These are phyloP conservation scores for Sebastes taczanowskii DNA, from an alignment of 2,797 vertebrate species.

Conservation along the genomic window DNA sequence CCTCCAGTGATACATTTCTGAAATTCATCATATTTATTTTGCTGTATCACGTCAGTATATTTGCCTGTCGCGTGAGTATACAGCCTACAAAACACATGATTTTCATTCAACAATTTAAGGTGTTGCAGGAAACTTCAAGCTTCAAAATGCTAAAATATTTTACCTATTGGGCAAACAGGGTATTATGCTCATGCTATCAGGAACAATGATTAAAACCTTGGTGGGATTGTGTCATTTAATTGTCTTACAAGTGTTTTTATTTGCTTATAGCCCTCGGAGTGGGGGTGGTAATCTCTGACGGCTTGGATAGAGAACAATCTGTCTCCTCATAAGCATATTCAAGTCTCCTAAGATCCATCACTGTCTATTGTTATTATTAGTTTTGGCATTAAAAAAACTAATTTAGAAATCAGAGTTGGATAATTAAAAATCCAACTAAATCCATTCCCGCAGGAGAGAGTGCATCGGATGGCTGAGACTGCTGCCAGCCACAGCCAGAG, in stretches of 20 bases:
- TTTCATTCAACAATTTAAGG: not conserved
- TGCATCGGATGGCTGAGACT: constrained; percentile 27
- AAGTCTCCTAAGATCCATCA: constrained; percentile 72
- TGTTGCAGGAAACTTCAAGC: not conserved
- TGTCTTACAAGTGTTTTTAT: constrained; percentile 62
- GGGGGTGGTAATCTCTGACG: constrained; percentile 46
- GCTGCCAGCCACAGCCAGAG: constrained; percentile 18
- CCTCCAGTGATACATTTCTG: constrained; percentile 7
- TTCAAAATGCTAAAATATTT: not conserved
- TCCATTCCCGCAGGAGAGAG: constrained; percentile 44
- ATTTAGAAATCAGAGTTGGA: constrained; percentile 74
- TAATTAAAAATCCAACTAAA: constrained; percentile 76
- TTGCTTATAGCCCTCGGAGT: constrained; percentile 32
- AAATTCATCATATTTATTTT: constrained; percentile 17
- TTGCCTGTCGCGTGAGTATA: not conserved
- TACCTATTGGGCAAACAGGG: not conserved
- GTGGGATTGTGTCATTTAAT: constrained; percentile 56
- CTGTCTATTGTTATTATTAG: constrained; percentile 80
- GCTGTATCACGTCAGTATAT: not conserved
- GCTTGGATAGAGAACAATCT: constrained; percentile 49
- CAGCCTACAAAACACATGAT: not conserved
- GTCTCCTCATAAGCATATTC: constrained; percentile 56
- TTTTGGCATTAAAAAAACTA: constrained; percentile 70
- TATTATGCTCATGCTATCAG: not conserved
- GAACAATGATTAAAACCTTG: constrained; percentile 35